phyloP scores from a whole-genome alignment of 1,140 invertebrate genomes.

The Drosophila trapezifrons region DNA sequence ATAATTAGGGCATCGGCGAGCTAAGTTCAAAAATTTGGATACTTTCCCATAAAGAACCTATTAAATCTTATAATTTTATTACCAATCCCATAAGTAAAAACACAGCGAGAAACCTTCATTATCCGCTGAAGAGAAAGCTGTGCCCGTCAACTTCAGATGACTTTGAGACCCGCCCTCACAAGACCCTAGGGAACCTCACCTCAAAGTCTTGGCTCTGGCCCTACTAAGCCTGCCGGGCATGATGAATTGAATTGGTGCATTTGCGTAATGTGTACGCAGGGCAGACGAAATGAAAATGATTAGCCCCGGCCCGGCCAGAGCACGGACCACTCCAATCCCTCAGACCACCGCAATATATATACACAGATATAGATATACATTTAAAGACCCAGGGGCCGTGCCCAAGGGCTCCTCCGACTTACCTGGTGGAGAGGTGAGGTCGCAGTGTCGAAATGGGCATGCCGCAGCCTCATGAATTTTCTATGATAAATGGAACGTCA shows the following conservation, averaged over 20 bases:
- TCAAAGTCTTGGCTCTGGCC: neutral
- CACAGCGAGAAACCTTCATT: neutral
- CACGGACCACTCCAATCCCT: constrained; percentile 30
- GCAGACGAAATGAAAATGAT: constrained; percentile 49
- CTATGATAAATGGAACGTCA: constrained; percentile 79
- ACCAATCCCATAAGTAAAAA: neutral
- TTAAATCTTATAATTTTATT: neutral
- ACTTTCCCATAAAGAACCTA: neutral
- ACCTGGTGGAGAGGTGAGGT: constrained; percentile 59
- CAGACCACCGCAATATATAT: constrained; percentile 46
- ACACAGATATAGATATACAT: constrained; percentile 6
- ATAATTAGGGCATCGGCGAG: neutral
- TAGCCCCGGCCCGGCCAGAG: constrained; percentile 33
- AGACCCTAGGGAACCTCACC: neutral
- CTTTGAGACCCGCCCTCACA: constrained; percentile 2
- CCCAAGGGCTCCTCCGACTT: constrained; percentile 29
- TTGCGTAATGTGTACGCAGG: constrained; percentile 57
- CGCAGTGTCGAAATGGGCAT: constrained; percentile 54
- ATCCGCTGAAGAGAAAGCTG: constrained; percentile 6
- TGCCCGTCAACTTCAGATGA: neutral
- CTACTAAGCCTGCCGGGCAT: constrained; percentile 10
- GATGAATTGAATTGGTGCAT: constrained; percentile 76
- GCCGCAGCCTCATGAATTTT: constrained; percentile 72
- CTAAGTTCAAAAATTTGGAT: too few species aligned
- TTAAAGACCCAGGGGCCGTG: constrained; percentile 10